Conservation (phyloP, 1,140 invertebrate species). For the Sesamia nonagrioides region DNA sequence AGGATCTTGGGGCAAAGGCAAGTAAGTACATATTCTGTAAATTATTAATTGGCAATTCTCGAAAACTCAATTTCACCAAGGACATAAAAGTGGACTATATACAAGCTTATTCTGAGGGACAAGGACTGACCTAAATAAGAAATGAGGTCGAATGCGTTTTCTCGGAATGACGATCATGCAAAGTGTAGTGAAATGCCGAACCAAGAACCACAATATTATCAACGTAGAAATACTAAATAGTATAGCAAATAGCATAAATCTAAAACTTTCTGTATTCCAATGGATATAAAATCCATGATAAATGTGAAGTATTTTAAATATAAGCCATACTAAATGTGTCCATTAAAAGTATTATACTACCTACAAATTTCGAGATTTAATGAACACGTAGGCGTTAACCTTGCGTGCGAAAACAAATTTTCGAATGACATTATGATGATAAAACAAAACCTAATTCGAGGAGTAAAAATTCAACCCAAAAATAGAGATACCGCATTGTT, state of each 20-base stretch:
- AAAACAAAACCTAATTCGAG: background rate
- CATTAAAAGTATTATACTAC: conserved; percentile 26
- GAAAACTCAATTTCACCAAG: background rate
- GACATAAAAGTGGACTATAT: background rate
- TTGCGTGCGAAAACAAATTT: conserved; percentile 41
- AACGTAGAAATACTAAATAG: background rate
- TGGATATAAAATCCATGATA: background rate
- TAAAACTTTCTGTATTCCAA: background rate
- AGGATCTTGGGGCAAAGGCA: no score
- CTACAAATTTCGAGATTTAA: conserved; percentile 16
- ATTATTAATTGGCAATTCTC: background rate
- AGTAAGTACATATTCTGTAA: background rate
- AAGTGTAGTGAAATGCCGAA: no score
- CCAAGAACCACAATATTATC: background rate
- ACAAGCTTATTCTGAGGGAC: background rate
- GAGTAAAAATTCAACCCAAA: conserved; percentile 15
- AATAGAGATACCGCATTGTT: conserved; percentile 26
- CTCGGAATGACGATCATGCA: background rate
- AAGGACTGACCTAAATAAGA: background rate
- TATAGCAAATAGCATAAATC: background rate
- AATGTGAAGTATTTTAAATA: conserved; percentile 17
- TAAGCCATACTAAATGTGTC: background rate
- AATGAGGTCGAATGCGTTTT: background rate
- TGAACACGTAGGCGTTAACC: conserved; percentile 32
- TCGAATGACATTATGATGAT: conserved; percentile 19